phyloP scores from a whole-genome alignment of 2,113 vertebrate genomes.

The Corvus moneduloides region DNA sequence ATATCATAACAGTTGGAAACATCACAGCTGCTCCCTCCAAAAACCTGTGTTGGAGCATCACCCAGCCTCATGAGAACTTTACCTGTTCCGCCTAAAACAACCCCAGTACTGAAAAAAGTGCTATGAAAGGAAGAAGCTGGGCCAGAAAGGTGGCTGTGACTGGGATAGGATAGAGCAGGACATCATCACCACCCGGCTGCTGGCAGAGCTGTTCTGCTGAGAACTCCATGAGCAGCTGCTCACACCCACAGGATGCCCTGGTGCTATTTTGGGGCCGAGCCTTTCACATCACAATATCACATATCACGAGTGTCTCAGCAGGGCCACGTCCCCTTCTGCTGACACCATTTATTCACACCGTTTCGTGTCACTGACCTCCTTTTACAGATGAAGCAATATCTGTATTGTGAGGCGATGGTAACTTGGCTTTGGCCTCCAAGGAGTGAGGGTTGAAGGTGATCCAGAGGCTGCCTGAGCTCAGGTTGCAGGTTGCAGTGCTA shows the following conservation, averaged over 20 bases:
- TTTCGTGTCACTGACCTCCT: not conserved
- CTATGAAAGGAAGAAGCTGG: not conserved
- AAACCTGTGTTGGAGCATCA: not conserved
- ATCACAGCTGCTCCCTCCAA: not conserved
- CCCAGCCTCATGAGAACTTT: not conserved
- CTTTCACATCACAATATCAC: not conserved
- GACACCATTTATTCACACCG: not conserved
- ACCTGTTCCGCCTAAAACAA: not conserved
- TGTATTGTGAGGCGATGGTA: not conserved
- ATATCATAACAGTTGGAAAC: not conserved
- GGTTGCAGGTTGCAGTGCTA: not conserved
- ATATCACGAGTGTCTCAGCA: fast-evolving
- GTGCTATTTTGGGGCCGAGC: not conserved
- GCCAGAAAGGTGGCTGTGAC: not conserved
- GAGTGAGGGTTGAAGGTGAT: fast-evolving
- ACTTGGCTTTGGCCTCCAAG: not conserved
- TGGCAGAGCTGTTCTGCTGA: not conserved
- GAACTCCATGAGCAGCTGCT: not conserved
- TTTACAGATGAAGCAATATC: not conserved
- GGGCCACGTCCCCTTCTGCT: not conserved
- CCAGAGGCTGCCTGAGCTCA: not conserved
- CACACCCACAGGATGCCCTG: too few species aligned
- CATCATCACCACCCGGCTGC: not conserved
- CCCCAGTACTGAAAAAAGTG: not conserved
- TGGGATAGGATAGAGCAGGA: not conserved